Evolutionary conservation across 2,113 vertebrate species (phyloP).

Genomic region (Perca schrenkii): DNA sequence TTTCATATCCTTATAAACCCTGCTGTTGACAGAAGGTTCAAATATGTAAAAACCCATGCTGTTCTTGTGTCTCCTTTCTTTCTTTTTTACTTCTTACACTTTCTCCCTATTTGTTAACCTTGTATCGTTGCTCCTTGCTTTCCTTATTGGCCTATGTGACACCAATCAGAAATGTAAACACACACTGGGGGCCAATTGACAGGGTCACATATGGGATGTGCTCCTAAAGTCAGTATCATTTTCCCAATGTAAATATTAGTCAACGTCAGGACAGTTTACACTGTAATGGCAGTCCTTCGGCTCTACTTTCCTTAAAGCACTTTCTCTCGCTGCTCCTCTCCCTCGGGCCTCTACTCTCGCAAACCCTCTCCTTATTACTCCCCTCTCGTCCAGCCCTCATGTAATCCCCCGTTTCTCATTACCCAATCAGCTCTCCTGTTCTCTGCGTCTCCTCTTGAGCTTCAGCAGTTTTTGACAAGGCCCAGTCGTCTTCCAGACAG

Average conservation of each 20-base stretch:
- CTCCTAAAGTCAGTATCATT: conserved; percentile 67
- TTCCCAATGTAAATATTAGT: conserved; percentile 78
- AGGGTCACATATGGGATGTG: conserved; percentile 77
- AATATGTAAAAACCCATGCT: conserved; percentile 23
- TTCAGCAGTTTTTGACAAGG: conserved; percentile 61
- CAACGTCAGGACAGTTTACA: conserved; percentile 67
- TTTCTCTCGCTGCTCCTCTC: conserved; percentile 34
- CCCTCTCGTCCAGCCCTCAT: conserved; percentile 52
- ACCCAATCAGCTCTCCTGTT: conserved; percentile 63
- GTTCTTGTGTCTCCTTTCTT: conserved; percentile 7
- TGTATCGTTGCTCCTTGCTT: conserved; percentile 24
- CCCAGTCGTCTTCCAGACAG: conserved; percentile 60
- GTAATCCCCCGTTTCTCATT: conserved; percentile 74
- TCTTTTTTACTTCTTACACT: neutral
- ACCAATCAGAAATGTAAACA: conserved; percentile 69
- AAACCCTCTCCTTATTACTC: conserved; percentile 46
- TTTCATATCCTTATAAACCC: conserved; percentile 52
- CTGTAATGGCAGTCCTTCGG: conserved; percentile 64
- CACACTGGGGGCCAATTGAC: conserved; percentile 53
- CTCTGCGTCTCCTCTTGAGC: conserved; percentile 52
- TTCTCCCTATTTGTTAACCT: conserved; percentile 10
- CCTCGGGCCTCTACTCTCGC: conserved; percentile 37
- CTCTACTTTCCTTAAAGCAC: conserved; percentile 56
- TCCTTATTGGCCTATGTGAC: conserved; percentile 54
- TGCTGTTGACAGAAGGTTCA: conserved; percentile 58